Percentiles rank a stretch among this genome's conserved stretches.
phyloP scores from a whole-genome alignment of 2,797 vertebrate genomes.

The Pantherophis alleghaniensis region DNA sequence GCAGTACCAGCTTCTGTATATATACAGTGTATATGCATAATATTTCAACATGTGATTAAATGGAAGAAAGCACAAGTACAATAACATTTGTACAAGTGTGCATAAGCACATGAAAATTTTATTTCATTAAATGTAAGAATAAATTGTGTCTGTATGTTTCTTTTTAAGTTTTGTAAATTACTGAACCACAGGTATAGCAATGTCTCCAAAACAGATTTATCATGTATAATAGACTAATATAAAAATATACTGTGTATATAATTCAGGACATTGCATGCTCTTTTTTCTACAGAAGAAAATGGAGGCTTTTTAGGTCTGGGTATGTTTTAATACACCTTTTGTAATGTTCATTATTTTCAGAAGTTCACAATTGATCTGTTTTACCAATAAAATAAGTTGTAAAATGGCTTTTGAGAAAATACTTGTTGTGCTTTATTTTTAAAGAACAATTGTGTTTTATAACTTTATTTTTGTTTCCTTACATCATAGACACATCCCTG shows the following conservation, averaged over 20 bases:
- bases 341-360: conserved; percentile 57
- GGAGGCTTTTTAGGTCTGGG: conserved; percentile 63
- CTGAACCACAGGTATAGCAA: neutral
- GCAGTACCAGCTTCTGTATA: conserved; percentile 7
- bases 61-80: neutral
- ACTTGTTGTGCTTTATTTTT: neutral
- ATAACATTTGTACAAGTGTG: neutral
- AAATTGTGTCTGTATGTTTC: neutral
- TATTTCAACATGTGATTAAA: conserved; percentile 14
- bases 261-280: conserved; percentile 51
- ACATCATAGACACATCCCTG: too few species aligned
- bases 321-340: conserved; percentile 78
- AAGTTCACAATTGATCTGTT: conserved; percentile 44
- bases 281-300: conserved; percentile 71
- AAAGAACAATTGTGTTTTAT: neutral
- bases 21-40: conserved; percentile 11
- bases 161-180: conserved; percentile 25
- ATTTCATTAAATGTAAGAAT: conserved; percentile 15
- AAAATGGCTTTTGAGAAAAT: neutral
- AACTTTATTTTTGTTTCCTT: neutral
- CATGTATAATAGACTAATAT: conserved; percentile 42
- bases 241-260: conserved; percentile 70
- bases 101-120: neutral
- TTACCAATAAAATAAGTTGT: conserved; percentile 65
- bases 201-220: conserved; percentile 21